Evolutionary conservation across 2,113 vertebrate genomes (phyloP), one percentile per base, ranked within the genome.

Genomic region (Planiliza haematocheilus): DNA sequence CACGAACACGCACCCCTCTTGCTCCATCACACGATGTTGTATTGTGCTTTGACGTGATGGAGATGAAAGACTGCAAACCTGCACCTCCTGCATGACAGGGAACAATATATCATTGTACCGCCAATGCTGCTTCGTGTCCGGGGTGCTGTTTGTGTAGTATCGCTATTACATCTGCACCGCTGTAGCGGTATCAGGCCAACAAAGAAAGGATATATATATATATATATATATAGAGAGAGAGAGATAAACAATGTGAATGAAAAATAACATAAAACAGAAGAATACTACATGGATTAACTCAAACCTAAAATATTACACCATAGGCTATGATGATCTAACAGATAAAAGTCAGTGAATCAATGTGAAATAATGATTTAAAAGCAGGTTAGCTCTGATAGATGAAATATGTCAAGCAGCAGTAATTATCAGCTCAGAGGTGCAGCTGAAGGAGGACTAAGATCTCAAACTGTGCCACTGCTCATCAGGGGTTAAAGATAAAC

Each of bases 401-500:
- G n/a, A 30, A 30, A 30, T 30, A 30, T 30, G 24, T 30, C 24
- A 5, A 30, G 24, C 24, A 5, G 38, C 39, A 49, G 30, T 66
- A 48, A 67, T 63, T 4, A 43, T 62, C 46, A 62, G 9, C 64
- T 62, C 34, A 50, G 52, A 12, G 21, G 42, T 51, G 59, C 12
- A 4, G 63, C 58, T 42, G 59, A 77, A 75, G 24, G 46, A 71
- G 57, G 67, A 59, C 1, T 39, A 64, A 51, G 62, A 77, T 61
- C 57, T 71, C 70, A 81, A 55, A 65, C 74, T 89, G 70, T 53
- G 67, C 58, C 16, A 7, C 42, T 34, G 59, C 60, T 85, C 83
- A 75, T 20, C 11, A 10, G 46, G 71, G 80, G 77, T 82, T 86
- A 65, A 77, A 61, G 55, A 82, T 77, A 74, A 82, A 79, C 50